Conservation (phyloP, 2,113 vertebrate genomes). For the Cisticola juncidis region DNA sequence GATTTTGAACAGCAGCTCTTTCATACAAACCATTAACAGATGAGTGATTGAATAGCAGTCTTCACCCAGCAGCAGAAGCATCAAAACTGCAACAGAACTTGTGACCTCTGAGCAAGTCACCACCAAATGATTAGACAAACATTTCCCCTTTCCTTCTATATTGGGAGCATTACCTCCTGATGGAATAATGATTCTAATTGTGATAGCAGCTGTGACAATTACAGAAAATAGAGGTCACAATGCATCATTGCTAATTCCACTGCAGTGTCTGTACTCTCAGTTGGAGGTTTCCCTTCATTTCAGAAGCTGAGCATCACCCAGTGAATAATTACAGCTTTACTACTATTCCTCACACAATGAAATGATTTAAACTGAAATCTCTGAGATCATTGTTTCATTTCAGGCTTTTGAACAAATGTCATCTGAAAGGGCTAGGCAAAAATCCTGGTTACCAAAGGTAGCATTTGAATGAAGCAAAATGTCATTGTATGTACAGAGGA, state of each 20-base stretch:
- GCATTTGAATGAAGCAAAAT: background rate
- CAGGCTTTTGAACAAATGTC: background rate
- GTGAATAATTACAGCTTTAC: background rate
- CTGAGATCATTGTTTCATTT: background rate
- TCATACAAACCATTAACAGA: background rate
- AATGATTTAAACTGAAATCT: conserved; percentile 9
- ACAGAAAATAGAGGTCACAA: background rate
- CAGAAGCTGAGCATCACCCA: background rate
- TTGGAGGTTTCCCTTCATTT: background rate
- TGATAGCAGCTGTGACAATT: background rate
- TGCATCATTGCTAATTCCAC: background rate
- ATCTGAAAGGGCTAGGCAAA: background rate
- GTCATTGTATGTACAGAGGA: background rate
- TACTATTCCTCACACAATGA: background rate
- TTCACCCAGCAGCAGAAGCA: background rate
- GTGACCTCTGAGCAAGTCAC: background rate
- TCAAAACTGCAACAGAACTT: background rate
- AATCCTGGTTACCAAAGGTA: background rate
- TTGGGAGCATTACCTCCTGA: background rate
- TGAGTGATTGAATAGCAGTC: background rate
- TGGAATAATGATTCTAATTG: background rate
- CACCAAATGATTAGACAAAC: background rate
- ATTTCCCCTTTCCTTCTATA: background rate
- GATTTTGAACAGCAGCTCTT: background rate
- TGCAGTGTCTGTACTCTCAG: background rate